These are phyloP conservation scores for Hybos culiciformis DNA, from an alignment of 2,888 invertebrate species.

Conservation along the genomic window DNA sequence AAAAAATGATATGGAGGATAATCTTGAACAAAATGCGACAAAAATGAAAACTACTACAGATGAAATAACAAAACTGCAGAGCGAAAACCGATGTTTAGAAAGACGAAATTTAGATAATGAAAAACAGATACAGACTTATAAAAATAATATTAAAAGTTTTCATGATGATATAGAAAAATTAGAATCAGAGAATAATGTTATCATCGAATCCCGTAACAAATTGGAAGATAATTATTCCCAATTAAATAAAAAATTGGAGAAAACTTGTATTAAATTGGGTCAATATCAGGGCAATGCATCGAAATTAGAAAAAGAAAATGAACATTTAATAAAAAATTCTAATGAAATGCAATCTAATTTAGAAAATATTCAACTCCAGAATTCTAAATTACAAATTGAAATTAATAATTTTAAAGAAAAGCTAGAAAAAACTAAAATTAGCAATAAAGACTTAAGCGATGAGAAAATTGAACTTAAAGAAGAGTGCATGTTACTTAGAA, in stretches of 20 bases:
- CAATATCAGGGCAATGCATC: conserved; percentile 19
- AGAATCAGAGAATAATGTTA: neutral
- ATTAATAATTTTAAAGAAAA: conserved; percentile 14
- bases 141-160: neutral
- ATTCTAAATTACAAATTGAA: conserved; percentile 18
- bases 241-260: neutral
- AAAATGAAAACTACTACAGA: neutral
- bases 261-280: conserved; percentile 12
- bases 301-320: conserved; percentile 20
- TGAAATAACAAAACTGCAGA: neutral
- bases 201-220: conserved; percentile 13
- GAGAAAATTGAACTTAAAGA: no score
- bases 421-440: conserved; percentile 16
- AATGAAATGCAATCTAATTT: no score
- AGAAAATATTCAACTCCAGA: no score
- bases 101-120: no score
- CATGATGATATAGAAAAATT: neutral
- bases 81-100: no score
- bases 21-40: neutral
- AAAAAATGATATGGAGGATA: neutral
- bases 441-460: conserved; percentile 13
- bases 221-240: conserved; percentile 3
- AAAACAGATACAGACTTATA: no score
- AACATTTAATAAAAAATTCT: conserved; percentile 13
- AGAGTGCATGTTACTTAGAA: neutral